phyloP scores from a whole-genome alignment of 2,797 vertebrate genomes.

The Novumbra hubbsi region DNA sequence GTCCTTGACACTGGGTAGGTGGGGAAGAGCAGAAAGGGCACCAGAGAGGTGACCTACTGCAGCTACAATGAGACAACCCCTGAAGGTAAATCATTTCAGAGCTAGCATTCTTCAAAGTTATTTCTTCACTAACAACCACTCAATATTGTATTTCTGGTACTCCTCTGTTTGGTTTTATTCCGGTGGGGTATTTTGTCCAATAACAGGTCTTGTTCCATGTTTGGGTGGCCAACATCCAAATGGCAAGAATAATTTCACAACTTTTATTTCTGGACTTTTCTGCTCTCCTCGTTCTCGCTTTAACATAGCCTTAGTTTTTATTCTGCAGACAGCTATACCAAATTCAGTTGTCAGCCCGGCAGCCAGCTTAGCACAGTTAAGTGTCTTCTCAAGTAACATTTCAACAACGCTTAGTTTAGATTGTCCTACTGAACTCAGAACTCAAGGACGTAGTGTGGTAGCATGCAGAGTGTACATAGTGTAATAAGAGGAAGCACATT shows the following conservation, averaged over 20 bases:
- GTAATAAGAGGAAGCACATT: neutral
- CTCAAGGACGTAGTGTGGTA: neutral
- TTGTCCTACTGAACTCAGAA: neutral
- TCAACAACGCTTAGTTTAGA: neutral
- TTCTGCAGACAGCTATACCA: neutral
- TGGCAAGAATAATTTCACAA: slow-evolving; percentile 26
- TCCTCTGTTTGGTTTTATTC: neutral
- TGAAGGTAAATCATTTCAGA: no score
- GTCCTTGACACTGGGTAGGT: slow-evolving; percentile 33
- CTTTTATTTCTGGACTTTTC: slow-evolving; percentile 42
- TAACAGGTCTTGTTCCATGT: neutral
- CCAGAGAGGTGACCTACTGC: slow-evolving; percentile 2
- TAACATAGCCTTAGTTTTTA: slow-evolving; percentile 13
- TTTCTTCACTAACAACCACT: neutral
- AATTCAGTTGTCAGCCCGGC: neutral
- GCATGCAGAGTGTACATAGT: neutral
- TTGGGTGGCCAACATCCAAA: neutral
- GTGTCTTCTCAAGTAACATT: neutral
- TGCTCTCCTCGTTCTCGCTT: slow-evolving; percentile 9
- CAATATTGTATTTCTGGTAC: neutral
- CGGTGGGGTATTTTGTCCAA: neutral
- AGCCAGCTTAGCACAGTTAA: neutral
- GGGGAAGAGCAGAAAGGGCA: slow-evolving; percentile 31
- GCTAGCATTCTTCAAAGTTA: neutral
- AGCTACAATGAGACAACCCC: neutral